These are phyloP conservation scores for Apodemia mormo DNA, from an alignment of 2,888 invertebrate species.

Conservation along the genomic window DNA sequence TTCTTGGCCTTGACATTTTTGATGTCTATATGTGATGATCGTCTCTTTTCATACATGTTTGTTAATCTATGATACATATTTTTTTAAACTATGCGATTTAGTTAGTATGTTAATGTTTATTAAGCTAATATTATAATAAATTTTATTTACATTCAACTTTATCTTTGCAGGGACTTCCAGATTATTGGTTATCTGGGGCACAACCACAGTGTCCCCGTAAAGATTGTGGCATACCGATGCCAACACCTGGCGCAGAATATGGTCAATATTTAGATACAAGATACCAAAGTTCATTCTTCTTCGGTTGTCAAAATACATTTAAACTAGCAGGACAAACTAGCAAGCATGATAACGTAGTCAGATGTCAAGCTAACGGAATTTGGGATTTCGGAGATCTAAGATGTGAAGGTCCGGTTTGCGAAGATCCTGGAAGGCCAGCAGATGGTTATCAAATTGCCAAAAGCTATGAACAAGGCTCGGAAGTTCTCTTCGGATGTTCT, in stretches of 20 bases:
- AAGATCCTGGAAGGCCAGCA: constrained; percentile 96
- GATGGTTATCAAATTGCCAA: constrained; percentile 93
- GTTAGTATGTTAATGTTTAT: too few relatives aligned
- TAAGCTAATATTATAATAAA: too few relatives aligned
- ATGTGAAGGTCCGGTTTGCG: constrained; percentile 98
- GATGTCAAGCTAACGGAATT: constrained; percentile 94
- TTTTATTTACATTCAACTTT: background rate
- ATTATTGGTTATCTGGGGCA: constrained; percentile 94
- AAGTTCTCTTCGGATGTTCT: constrained; percentile 94
- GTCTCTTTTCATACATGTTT: too few relatives aligned
- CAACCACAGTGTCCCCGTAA: constrained; percentile 93
- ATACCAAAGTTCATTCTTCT: constrained; percentile 96
- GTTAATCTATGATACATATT: too few relatives aligned
- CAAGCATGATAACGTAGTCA: constrained; percentile 94
- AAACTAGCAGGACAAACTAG: constrained; percentile 95
- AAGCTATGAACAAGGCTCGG: constrained; percentile 94
- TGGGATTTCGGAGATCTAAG: constrained; percentile 99
- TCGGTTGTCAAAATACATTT: constrained; percentile 97
- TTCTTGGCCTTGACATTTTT: too few relatives aligned
- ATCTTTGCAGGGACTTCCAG: constrained; percentile 86
- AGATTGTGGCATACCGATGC: constrained; percentile 95
- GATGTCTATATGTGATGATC: too few relatives aligned
- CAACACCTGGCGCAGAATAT: constrained; percentile 96
- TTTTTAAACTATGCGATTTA: too few relatives aligned
- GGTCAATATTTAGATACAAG: constrained; percentile 93